A percentile compares a stretch with the other conserved stretches of the same genome.
phyloP scores from a whole-genome alignment of 2,888 invertebrate genomes.

The Micoletzkya japonica region DNA sequence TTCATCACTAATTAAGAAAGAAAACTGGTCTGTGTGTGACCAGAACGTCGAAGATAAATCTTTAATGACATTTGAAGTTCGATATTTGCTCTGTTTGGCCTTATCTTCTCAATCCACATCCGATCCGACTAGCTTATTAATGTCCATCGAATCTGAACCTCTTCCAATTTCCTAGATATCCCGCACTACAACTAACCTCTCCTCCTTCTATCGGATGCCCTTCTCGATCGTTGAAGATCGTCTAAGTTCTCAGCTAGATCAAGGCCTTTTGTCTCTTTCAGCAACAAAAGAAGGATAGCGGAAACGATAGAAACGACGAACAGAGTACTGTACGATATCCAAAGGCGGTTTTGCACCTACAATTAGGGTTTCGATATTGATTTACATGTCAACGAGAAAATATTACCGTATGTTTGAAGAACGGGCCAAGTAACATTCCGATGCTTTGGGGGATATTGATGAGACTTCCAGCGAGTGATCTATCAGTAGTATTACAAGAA shows the following conservation, averaged over 20 bases:
- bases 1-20: too few relatives aligned
- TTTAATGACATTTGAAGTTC: too few relatives aligned
- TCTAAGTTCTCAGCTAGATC: slow-evolving; percentile 18
- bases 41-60: too few relatives aligned
- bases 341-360: not conserved
- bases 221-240: slow-evolving; percentile 8
- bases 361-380: not conserved
- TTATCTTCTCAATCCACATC: too few relatives aligned
- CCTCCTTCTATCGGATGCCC: slow-evolving; percentile 1
- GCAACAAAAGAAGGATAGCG: not conserved
- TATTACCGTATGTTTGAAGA: slow-evolving; percentile 21
- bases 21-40: too few relatives aligned
- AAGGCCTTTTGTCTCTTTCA: slow-evolving; percentile 23
- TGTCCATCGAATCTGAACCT: too few relatives aligned
- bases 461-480: slow-evolving; percentile 8
- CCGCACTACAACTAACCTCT: too few relatives aligned
- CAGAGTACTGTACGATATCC: slow-evolving; percentile 3
- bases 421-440: slow-evolving; percentile 22
- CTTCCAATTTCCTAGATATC: too few relatives aligned
- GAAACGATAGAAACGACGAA: not conserved
- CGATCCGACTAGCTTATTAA: too few relatives aligned
- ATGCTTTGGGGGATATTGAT: slow-evolving; percentile 22
- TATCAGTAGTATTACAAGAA: not conserved
- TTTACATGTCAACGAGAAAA: not conserved
- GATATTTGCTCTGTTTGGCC: too few relatives aligned